Conservation (phyloP, 2,113 vertebrate species). For the Xenotilapia longispinis region DNA sequence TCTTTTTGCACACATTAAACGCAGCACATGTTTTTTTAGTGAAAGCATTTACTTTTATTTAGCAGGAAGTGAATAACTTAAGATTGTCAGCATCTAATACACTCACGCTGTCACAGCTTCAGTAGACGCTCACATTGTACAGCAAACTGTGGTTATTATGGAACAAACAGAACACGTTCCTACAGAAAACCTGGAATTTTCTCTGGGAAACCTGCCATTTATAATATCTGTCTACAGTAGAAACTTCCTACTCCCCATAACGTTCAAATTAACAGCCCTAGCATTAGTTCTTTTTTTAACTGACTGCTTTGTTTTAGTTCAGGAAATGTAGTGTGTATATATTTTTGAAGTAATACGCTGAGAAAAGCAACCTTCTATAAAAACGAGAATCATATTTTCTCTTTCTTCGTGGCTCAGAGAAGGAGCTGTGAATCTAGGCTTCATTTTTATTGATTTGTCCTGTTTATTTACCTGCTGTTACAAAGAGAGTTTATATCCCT, state of each 20-base stretch:
- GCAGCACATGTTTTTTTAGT: background rate
- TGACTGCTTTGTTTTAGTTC: background rate
- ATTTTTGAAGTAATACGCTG: background rate
- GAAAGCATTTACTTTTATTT: background rate
- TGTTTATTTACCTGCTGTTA: background rate
- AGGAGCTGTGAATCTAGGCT: background rate
- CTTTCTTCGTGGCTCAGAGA: background rate
- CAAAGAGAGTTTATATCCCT: background rate
- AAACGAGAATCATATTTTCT: rapidly evolving
- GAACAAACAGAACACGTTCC: background rate
- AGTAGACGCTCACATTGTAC: background rate
- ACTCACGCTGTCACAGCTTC: background rate
- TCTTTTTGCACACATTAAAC: background rate
- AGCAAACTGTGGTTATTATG: background rate
- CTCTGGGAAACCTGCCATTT: background rate
- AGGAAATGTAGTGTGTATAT: background rate
- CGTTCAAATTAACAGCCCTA: background rate
- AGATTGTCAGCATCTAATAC: background rate
- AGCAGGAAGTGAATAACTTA: background rate
- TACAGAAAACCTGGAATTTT: background rate
- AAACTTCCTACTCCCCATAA: background rate
- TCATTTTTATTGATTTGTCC: background rate
- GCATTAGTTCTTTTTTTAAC: background rate
- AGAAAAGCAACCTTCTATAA: background rate
- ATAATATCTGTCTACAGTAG: background rate